A percentile compares a stretch with the other conserved stretches of the same genome.
Evolutionary conservation across 2,888 invertebrate species (phyloP).

Genomic region (Helicoverpa assulta): DNA sequence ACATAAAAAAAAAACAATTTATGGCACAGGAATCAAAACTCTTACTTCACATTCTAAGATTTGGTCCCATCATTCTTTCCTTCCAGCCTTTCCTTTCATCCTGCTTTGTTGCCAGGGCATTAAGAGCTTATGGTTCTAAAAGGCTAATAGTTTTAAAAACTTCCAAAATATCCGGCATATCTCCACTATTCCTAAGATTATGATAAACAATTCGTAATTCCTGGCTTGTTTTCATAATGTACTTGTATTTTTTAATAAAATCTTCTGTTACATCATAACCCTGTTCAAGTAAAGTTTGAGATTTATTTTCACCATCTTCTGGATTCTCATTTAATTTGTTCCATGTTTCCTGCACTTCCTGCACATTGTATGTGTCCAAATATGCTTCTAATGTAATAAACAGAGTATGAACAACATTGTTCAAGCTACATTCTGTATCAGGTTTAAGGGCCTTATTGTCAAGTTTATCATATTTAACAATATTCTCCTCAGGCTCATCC

Average conservation of each 20-base stretch:
- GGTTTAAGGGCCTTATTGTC: conserved; percentile 37
- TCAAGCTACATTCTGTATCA: conserved; percentile 54
- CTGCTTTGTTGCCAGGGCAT: too few species aligned
- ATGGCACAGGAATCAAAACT: neutral
- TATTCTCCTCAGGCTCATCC: conserved; percentile 25
- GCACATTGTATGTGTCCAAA: conserved; percentile 79
- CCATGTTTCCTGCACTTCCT: conserved; percentile 75
- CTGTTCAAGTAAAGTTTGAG: conserved; percentile 53
- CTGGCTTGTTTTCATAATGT: conserved; percentile 72
- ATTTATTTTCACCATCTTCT: conserved; percentile 39
- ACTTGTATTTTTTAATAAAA: conserved; percentile 79
- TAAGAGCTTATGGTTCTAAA: conserved; percentile 47
- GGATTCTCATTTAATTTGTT: conserved; percentile 72
- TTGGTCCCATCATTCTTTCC: neutral
- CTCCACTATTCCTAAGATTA: conserved; percentile 62
- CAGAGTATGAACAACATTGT: conserved; percentile 73
- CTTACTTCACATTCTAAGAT: neutral
- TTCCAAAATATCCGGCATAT: conserved; percentile 70
- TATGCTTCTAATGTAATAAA: conserved; percentile 79
- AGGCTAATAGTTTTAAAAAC: conserved; percentile 76
- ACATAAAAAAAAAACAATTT: neutral
- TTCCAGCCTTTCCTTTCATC: too few species aligned
- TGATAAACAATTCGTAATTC: conserved; percentile 71
- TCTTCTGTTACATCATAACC: conserved; percentile 73
- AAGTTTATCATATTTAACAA: conserved; percentile 68